These are phyloP conservation scores for Fringilla coelebs DNA, from an alignment of 2,797 vertebrate genomes.

Conservation along the genomic window DNA sequence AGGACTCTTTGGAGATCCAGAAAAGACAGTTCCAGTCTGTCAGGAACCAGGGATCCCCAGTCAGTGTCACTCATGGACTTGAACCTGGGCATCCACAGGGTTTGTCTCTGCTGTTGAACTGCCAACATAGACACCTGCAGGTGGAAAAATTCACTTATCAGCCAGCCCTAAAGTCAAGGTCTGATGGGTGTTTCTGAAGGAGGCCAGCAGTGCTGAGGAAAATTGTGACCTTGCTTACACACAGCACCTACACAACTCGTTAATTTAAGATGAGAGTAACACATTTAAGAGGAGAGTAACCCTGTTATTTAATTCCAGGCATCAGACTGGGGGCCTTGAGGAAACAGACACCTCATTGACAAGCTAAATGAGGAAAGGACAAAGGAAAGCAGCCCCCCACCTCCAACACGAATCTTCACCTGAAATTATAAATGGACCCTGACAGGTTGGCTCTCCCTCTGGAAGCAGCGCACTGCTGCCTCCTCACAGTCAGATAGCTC, in stretches of 20 bases:
- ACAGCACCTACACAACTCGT: background rate
- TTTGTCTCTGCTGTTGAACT: background rate
- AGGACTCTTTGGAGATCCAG: background rate
- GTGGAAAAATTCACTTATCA: background rate
- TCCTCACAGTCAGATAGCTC: background rate
- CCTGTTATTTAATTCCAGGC: background rate
- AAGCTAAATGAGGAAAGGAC: background rate
- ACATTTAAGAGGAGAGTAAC: background rate
- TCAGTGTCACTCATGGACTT: fast-evolving
- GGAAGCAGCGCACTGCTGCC: background rate
- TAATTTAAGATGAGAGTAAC: too few species aligned
- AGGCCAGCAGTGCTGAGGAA: fast-evolving
- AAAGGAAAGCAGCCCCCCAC: background rate
- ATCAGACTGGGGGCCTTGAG: background rate
- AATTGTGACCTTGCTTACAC: background rate
- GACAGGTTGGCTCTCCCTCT: background rate
- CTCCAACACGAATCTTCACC: background rate
- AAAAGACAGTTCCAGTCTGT: background rate
- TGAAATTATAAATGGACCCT: background rate
- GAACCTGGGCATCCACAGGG: background rate
- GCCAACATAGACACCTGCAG: background rate
- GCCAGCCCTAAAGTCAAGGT: background rate
- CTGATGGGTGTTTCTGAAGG: background rate
- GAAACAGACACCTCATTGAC: background rate
- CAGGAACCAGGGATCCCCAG: background rate